Conservation (phyloP, 2,888 invertebrate genomes). For the Pseudococcus jackbeardsleyi region DNA sequence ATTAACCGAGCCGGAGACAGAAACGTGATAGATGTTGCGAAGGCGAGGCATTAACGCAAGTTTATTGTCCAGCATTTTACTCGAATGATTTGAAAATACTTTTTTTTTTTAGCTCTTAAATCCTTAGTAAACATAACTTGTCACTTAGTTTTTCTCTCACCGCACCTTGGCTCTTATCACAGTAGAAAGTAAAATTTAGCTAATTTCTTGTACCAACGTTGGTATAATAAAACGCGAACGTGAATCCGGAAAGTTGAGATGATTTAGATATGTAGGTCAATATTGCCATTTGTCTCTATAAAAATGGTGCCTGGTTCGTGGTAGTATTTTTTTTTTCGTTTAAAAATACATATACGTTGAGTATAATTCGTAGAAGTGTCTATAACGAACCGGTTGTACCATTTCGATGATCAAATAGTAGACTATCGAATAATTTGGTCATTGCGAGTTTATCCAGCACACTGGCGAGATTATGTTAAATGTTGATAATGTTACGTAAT, state of each 20-base stretch:
- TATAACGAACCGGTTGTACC: conserved; percentile 28
- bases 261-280: conserved; percentile 36
- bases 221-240: neutral
- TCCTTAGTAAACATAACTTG: neutral
- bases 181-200: neutral
- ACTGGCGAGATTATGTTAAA: conserved; percentile 27
- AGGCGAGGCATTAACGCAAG: neutral
- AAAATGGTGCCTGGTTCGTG: neutral
- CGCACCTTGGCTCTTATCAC: neutral
- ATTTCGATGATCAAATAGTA: neutral
- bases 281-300: conserved; percentile 30
- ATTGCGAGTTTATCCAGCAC: conserved; percentile 68
- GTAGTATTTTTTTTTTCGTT: neutral
- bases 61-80: neutral
- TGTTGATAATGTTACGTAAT: conserved; percentile 9
- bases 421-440: conserved; percentile 69
- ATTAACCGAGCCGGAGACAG: neutral
- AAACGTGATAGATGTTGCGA: neutral
- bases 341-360: neutral
- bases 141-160: neutral
- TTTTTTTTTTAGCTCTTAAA: neutral
- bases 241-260: conserved; percentile 19
- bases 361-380: neutral
- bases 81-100: neutral
- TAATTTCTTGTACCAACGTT: too few relatives aligned